A percentile compares a stretch with the other conserved stretches of the same genome.
phyloP scores from a whole-genome alignment of 2,888 invertebrate genomes.

The Nemoura dubitans region DNA sequence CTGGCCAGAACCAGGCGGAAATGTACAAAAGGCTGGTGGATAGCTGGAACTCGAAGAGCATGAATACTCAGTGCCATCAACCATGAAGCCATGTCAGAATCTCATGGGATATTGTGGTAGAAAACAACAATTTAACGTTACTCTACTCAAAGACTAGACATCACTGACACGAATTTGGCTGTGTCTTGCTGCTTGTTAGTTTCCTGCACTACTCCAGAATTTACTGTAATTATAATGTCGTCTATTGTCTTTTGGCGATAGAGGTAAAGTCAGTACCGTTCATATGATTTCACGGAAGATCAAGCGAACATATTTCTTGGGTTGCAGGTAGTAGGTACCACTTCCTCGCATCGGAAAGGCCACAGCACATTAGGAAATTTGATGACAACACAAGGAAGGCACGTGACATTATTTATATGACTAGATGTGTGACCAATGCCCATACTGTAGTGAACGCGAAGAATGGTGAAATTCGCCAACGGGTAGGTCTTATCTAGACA shows the following conservation, averaged over 20 bases:
- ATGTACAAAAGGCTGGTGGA: background rate
- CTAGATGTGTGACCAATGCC: too few relatives aligned
- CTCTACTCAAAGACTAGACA: too few relatives aligned
- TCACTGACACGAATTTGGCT: background rate
- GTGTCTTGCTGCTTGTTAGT: background rate
- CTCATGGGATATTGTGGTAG: background rate
- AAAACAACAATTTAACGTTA: background rate
- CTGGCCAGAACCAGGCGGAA: background rate
- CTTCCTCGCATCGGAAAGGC: background rate
- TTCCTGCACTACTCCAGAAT: background rate
- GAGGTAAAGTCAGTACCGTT: background rate
- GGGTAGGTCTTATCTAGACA: too few relatives aligned
- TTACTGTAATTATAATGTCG: background rate
- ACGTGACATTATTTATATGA: background rate
- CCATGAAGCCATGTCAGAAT: background rate
- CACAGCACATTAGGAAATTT: background rate
- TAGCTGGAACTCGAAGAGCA: background rate
- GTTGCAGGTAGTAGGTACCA: background rate
- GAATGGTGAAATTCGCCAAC: too few relatives aligned
- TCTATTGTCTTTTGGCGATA: background rate
- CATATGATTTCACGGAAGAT: background rate
- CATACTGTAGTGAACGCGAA: too few relatives aligned
- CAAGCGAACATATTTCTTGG: background rate
- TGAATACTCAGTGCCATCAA: background rate
- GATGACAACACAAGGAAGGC: background rate